phyloP scores from a whole-genome alignment of 2,113 vertebrate genomes.

The Leiothrix lutea region DNA sequence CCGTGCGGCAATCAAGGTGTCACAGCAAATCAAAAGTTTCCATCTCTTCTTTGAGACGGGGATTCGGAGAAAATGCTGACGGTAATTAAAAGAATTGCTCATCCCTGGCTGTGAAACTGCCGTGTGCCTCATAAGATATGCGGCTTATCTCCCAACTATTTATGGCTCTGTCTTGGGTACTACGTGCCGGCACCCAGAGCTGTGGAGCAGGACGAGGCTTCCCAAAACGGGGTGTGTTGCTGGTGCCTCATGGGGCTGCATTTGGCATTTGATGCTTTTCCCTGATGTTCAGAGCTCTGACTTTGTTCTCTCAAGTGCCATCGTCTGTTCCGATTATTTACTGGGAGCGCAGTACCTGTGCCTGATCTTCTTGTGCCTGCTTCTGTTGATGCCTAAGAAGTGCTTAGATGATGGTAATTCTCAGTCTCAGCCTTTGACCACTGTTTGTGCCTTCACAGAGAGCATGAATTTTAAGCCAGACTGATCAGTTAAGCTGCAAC shows the following conservation, averaged over 20 bases:
- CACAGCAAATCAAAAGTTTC: constrained; percentile 52
- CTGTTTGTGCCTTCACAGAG: background rate
- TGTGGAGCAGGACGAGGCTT: background rate
- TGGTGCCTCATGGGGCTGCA: rapidly evolving
- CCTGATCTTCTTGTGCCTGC: background rate
- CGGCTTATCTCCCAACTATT: background rate
- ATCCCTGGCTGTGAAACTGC: background rate
- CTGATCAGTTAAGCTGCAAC: background rate
- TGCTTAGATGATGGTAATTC: background rate
- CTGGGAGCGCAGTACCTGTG: background rate
- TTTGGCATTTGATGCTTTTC: background rate
- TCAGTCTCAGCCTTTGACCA: background rate
- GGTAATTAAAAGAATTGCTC: constrained; percentile 51
- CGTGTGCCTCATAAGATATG: background rate
- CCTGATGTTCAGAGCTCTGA: background rate
- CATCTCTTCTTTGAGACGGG: background rate
- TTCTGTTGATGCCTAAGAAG: background rate
- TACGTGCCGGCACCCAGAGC: background rate
- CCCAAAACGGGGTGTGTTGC: rapidly evolving
- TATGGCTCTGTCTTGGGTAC: background rate
- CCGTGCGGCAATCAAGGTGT: constrained; percentile 28
- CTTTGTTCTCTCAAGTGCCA: background rate
- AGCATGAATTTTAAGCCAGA: background rate
- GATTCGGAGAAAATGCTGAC: constrained; percentile 9
- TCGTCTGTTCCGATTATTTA: background rate